These are phyloP conservation scores for Eupithecia exiguata DNA, from an alignment of 2,888 invertebrate genomes.

Conservation along the genomic window DNA sequence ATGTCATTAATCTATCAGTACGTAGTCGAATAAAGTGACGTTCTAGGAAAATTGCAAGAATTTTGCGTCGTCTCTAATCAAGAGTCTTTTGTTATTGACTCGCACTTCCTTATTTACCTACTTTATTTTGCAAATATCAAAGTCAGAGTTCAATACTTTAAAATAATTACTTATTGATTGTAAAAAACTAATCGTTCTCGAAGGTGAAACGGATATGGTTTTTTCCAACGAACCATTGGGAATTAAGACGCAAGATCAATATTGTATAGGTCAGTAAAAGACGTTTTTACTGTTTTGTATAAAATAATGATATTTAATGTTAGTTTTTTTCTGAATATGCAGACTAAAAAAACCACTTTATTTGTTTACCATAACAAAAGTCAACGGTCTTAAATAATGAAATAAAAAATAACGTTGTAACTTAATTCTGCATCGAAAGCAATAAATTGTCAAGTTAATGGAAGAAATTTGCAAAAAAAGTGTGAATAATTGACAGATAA, in stretches of 20 bases:
- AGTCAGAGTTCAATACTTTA: slow-evolving; percentile 34
- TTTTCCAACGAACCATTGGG: slow-evolving; percentile 16
- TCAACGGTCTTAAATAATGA: background rate
- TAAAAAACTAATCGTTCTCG: slow-evolving; percentile 23
- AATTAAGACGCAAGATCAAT: background rate
- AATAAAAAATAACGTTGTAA: background rate
- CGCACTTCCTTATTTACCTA: slow-evolving; percentile 36
- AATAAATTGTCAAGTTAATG: background rate
- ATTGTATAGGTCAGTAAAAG: background rate
- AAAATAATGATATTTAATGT: background rate
- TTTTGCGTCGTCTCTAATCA: background rate
- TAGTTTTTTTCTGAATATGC: background rate
- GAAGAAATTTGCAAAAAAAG: background rate
- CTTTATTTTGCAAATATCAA: slow-evolving; percentile 29
- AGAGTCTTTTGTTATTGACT: background rate
- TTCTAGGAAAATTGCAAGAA: background rate
- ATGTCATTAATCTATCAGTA: no score
- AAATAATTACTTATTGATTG: slow-evolving; percentile 24
- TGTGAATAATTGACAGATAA: background rate
- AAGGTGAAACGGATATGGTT: slow-evolving; percentile 38
- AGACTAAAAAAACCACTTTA: background rate
- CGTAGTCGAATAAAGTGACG: no score
- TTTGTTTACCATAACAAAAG: background rate
- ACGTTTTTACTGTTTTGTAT: background rate
- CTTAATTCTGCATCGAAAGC: background rate